phyloP scores from a whole-genome alignment of 2,113 vertebrate genomes.

The Neodontobutis hainanensis region DNA sequence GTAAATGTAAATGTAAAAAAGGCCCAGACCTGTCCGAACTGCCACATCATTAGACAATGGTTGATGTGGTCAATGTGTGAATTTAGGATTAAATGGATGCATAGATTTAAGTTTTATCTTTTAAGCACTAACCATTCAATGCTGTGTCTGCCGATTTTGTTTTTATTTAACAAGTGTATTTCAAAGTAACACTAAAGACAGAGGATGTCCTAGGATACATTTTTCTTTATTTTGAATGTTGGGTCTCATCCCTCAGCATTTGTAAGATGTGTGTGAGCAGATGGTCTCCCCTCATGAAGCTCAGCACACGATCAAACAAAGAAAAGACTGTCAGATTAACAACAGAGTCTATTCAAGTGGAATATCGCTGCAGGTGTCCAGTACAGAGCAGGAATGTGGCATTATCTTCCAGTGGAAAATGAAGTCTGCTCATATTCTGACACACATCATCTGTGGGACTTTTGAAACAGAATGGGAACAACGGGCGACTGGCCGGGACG shows the following conservation, averaged over 20 bases:
- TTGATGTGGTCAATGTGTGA: too few species aligned
- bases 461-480: not conserved
- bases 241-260: constrained; percentile 39
- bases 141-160: too few species aligned
- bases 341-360: constrained; percentile 61
- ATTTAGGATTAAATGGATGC: too few species aligned
- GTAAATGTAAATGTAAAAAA: too few species aligned
- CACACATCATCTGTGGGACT: not conserved
- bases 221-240: constrained; percentile 7
- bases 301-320: constrained; percentile 57
- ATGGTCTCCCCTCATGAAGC: constrained; percentile 68
- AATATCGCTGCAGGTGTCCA: constrained; percentile 57
- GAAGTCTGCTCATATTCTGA: not conserved
- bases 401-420: constrained; percentile 7
- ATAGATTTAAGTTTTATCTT: too few species aligned
- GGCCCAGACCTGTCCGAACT: too few species aligned
- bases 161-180: too few species aligned
- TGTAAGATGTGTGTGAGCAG: constrained; percentile 63
- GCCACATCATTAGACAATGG: too few species aligned
- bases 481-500: constrained; percentile 54
- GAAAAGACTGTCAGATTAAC: constrained; percentile 62
- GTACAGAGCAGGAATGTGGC: constrained; percentile 24
- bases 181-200: too few species aligned
- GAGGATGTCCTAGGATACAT: too few species aligned
- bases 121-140: too few species aligned